phyloP scores from a whole-genome alignment of 1,140 invertebrate genomes.

The Calliphora vicina region DNA sequence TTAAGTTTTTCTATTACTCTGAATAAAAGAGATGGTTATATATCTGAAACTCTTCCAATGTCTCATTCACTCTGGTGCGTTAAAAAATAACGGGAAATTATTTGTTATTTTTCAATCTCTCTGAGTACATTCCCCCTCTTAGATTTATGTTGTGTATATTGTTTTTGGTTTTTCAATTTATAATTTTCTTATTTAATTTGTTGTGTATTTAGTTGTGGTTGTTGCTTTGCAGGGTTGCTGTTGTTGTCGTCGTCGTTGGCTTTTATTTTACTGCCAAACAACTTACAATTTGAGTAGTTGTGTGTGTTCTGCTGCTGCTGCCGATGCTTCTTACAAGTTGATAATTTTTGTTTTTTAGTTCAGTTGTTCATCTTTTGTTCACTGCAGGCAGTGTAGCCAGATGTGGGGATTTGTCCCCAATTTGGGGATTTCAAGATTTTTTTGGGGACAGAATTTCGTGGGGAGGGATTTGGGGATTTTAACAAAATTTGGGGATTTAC shows the following conservation, averaged over 20 bases:
- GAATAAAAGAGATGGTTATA: neutral
- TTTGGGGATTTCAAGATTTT: too few species aligned
- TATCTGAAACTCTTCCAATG: neutral
- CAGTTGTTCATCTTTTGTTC: neutral
- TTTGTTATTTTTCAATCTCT: neutral
- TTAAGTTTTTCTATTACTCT: neutral
- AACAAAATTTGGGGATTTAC: too few species aligned
- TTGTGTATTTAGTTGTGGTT: constrained; percentile 12
- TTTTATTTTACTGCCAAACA: neutral
- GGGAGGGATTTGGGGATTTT: too few species aligned
- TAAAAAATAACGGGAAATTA: constrained; percentile 21
- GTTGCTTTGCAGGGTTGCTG: too few species aligned
- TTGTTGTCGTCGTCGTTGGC: neutral
- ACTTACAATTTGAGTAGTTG: neutral
- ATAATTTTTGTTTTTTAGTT: neutral
- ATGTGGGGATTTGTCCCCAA: too few species aligned
- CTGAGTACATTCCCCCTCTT: neutral
- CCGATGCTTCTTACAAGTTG: neutral
- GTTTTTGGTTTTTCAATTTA: constrained; percentile 16
- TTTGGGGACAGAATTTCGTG: too few species aligned
- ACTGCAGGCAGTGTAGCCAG: too few species aligned
- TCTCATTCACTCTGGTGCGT: neutral
- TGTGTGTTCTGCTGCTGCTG: neutral
- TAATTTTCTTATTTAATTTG: neutral
- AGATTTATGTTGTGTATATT: neutral